Conservation (phyloP, 2,113 vertebrate species). For the Falco punctatus region DNA sequence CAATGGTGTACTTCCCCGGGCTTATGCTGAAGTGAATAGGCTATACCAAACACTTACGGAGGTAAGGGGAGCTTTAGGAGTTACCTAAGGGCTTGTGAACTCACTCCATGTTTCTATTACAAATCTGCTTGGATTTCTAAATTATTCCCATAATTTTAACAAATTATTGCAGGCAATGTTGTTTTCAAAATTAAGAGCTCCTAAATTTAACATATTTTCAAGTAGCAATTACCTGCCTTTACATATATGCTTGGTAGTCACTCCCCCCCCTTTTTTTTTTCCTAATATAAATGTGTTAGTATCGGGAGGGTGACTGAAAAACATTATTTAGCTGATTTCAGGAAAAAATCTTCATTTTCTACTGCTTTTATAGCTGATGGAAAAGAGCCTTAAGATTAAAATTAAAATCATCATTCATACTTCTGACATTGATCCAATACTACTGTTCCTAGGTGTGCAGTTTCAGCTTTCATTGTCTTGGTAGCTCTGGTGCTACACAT, state of each 20-base stretch:
- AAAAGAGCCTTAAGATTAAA: not conserved
- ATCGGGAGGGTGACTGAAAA: not conserved
- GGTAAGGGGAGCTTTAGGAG: constrained; percentile 68
- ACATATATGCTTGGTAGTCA: not conserved
- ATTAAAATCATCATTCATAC: not conserved
- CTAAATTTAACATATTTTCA: not conserved
- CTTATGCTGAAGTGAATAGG: constrained; percentile 72
- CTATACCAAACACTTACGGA: constrained; percentile 67
- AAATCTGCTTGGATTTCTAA: not conserved
- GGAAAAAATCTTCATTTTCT: not conserved
- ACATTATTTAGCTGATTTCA: not conserved
- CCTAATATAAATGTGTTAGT: not conserved
- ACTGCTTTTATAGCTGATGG: not conserved
- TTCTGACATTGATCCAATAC: not conserved
- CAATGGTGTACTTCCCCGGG: constrained; percentile 70
- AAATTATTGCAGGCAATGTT: not conserved
- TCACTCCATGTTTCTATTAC: not conserved
- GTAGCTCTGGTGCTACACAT: not conserved
- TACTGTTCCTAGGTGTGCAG: not conserved
- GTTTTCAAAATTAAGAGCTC: not conserved
- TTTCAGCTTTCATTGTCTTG: not conserved
- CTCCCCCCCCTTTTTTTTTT: not conserved
- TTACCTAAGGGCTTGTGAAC: not conserved
- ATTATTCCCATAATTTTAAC: not conserved
- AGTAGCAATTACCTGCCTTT: not conserved